Evolutionary conservation across 2,797 vertebrate genomes (phyloP).

Genomic region (Chaetophractus vellerosus): DNA sequence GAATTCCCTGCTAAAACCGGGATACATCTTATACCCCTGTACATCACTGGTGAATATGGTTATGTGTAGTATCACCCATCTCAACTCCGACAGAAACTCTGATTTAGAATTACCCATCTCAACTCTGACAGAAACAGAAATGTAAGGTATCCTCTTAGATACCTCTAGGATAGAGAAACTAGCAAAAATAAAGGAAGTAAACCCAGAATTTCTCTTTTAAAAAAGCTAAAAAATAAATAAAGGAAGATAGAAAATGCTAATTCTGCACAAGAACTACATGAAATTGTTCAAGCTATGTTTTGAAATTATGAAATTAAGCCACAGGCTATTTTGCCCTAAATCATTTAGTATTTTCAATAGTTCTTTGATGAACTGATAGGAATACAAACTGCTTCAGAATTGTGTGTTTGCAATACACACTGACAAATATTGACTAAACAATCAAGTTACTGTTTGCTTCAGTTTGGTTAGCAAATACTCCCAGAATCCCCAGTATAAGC

Average conservation of each 20-base stretch:
- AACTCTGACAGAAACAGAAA: background rate
- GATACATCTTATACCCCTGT: background rate
- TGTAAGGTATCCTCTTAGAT: background rate
- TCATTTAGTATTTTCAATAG: background rate
- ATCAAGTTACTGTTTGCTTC: background rate
- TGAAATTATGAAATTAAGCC: slow-evolving; percentile 16
- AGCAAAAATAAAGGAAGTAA: background rate
- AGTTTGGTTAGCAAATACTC: background rate
- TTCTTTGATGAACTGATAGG: background rate
- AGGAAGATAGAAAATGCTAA: background rate
- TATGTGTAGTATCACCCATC: background rate
- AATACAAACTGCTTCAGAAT: background rate
- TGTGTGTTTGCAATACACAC: background rate
- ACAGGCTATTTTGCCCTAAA: background rate
- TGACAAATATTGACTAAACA: background rate
- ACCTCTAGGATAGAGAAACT: slow-evolving; percentile 3
- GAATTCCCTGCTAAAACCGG: background rate
- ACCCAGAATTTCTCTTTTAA: no score
- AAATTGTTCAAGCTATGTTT: background rate
- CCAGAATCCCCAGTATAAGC: background rate
- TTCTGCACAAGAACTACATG: background rate
- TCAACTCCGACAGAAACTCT: background rate
- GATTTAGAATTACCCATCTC: background rate
- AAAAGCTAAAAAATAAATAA: background rate
- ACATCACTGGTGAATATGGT: background rate